These are phyloP conservation scores for Etheostoma cragini DNA, from an alignment of 2,113 vertebrate species.

Conservation along the genomic window DNA sequence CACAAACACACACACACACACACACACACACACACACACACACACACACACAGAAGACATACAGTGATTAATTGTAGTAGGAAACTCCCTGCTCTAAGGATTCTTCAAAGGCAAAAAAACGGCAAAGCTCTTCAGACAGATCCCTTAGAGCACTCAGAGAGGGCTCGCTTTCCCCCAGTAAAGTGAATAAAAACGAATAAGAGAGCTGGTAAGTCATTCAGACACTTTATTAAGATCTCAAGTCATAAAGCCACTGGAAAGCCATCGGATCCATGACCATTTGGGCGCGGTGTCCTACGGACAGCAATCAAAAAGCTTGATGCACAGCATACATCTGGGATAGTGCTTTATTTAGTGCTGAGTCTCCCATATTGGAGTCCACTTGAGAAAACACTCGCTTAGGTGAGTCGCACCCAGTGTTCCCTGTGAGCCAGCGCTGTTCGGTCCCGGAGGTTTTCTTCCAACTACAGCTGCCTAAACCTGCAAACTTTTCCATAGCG, in stretches of 20 bases:
- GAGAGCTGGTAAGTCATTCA: conserved; percentile 74
- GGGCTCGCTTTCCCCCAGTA: conserved; percentile 40
- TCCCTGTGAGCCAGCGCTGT: conserved; percentile 19
- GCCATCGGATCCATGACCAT: conserved; percentile 60
- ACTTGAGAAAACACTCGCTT: conserved; percentile 52
- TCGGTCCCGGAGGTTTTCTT: conserved; percentile 10
- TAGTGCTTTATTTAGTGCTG: conserved; percentile 61
- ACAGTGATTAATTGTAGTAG: conserved; percentile 68
- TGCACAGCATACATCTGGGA: conserved; percentile 71
- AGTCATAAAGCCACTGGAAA: conserved; percentile 77
- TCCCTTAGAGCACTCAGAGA: conserved; percentile 43
- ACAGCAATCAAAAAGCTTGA: conserved; percentile 64
- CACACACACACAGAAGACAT: conserved; percentile 52
- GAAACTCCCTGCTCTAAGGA: conserved; percentile 68
- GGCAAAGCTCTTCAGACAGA: conserved; percentile 78
- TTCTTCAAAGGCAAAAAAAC: conserved; percentile 74
- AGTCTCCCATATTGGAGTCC: conserved; percentile 37
- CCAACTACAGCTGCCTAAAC: conserved; percentile 34
- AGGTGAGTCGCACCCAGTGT: conserved; percentile 52
- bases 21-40: conserved; percentile 39
- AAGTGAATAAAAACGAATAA: conserved; percentile 55
- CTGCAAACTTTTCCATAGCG: conserved; percentile 45
- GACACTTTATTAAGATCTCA: conserved; percentile 79
- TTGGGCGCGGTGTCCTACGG: conserved; percentile 56
- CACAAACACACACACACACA: too few relatives aligned